A percentile compares a stretch with the other conserved stretches of the same genome.
Conservation (phyloP, 2,113 vertebrate species). For the Alligator sinensis region DNA sequence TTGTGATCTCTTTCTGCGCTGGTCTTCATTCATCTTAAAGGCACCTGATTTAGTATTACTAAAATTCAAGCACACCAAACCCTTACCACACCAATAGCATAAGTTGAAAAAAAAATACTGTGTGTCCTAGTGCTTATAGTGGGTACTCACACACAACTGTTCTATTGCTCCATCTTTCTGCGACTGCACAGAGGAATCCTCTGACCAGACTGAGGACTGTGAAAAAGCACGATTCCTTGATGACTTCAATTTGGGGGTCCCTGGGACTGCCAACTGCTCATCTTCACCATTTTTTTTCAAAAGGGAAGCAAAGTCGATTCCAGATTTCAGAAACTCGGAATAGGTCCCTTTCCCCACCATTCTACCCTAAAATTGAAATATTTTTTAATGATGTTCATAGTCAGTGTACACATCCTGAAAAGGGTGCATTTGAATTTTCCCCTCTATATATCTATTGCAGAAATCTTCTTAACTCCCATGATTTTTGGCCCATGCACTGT, state of each 20-base stretch:
- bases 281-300: conserved; percentile 87
- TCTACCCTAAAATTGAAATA: conserved; percentile 85
- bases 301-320: conserved; percentile 94
- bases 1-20: no score
- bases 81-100: fast-evolving
- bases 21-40: not conserved
- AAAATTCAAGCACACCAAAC: not conserved
- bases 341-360: conserved; percentile 92
- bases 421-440: not conserved
- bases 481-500: not conserved
- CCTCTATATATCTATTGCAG: not conserved
- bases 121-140: not conserved
- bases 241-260: conserved; percentile 53
- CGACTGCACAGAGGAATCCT: conserved; percentile 85
- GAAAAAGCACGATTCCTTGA: conserved; percentile 87
- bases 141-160: conserved; percentile 79
- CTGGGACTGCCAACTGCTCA: conserved; percentile 71
- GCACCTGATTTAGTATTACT: not conserved
- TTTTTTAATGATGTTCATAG: conserved; percentile 13
- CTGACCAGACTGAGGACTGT: conserved; percentile 86
- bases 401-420: not conserved
- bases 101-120: not conserved
- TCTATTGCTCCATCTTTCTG: conserved; percentile 84
- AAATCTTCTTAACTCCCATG: not conserved
- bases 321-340: conserved; percentile 87